Percentiles rank a stretch among this genome's conserved stretches.
Evolutionary conservation across 2,113 vertebrate genomes (phyloP).

Genomic region (Saccopteryx leptura): DNA sequence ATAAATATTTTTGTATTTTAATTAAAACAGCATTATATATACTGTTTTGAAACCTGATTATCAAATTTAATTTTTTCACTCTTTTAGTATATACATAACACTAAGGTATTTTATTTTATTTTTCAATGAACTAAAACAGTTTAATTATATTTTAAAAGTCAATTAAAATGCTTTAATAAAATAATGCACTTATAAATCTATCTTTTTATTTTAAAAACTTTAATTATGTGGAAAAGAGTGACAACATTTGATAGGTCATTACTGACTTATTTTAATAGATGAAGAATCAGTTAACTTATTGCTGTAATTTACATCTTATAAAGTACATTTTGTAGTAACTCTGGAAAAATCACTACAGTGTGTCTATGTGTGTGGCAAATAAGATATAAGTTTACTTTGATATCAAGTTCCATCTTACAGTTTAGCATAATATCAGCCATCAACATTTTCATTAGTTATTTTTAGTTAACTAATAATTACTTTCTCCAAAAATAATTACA

Average conservation of each 20-base stretch:
- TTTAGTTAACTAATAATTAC: background rate
- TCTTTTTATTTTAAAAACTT: constrained; percentile 7
- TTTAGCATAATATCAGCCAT: background rate
- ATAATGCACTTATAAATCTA: too few relatives aligned
- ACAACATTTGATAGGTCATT: background rate
- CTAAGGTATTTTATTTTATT: background rate
- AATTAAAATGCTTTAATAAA: background rate
- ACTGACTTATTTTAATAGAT: constrained; percentile 39
- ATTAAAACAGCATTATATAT: background rate
- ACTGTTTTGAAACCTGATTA: background rate
- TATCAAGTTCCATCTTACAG: background rate
- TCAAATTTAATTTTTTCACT: background rate
- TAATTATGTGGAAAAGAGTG: background rate
- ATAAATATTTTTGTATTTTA: background rate
- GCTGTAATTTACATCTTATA: background rate
- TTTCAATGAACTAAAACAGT: background rate
- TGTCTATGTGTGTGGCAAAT: background rate
- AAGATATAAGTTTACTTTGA: background rate
- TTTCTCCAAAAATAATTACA: constrained; percentile 52
- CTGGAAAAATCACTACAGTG: background rate
- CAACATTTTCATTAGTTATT: background rate
- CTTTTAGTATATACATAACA: background rate
- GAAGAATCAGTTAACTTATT: background rate
- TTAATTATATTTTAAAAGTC: background rate
- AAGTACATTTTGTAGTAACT: background rate